A percentile compares a stretch with the other conserved stretches of the same genome.
Conservation (phyloP, 2,888 invertebrate species). For the Mycalesis mineus region DNA sequence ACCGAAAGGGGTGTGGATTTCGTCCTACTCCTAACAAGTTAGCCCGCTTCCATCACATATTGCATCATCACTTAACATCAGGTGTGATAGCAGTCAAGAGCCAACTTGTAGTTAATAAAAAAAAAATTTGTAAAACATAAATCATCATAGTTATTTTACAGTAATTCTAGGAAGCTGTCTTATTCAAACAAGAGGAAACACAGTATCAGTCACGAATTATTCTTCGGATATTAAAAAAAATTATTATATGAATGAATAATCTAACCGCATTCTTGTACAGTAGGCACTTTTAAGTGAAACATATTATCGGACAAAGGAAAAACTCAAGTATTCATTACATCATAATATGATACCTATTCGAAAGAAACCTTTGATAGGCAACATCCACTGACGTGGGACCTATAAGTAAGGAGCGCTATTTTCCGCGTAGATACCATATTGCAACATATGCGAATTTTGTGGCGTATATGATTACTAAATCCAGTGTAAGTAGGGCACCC, state of each 20-base stretch:
- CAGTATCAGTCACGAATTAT: neutral
- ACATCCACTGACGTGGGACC: conserved; percentile 5
- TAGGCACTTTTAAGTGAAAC: neutral
- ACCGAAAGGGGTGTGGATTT: too few relatives aligned
- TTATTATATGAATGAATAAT: too few relatives aligned
- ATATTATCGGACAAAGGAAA: conserved; percentile 3
- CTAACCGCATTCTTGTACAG: too few relatives aligned
- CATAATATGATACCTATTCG: conserved; percentile 14
- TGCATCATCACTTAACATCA: too few relatives aligned
- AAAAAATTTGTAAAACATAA: too few relatives aligned
- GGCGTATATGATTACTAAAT: too few relatives aligned
- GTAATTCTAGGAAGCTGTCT: neutral
- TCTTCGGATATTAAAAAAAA: neutral
- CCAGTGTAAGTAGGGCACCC: too few relatives aligned
- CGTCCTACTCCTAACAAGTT: too few relatives aligned
- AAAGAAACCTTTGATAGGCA: conserved; percentile 13
- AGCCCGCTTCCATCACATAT: too few relatives aligned
- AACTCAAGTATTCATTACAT: conserved; percentile 20
- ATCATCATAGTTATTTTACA: neutral
- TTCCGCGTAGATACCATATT: neutral
- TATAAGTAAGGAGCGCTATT: conserved; percentile 1
- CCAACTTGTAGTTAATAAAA: too few relatives aligned
- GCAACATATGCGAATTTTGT: neutral
- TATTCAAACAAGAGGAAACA: neutral
- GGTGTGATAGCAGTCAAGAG: too few relatives aligned